phyloP scores from a whole-genome alignment of 2,888 invertebrate genomes.

The Ernsta delagoae region DNA sequence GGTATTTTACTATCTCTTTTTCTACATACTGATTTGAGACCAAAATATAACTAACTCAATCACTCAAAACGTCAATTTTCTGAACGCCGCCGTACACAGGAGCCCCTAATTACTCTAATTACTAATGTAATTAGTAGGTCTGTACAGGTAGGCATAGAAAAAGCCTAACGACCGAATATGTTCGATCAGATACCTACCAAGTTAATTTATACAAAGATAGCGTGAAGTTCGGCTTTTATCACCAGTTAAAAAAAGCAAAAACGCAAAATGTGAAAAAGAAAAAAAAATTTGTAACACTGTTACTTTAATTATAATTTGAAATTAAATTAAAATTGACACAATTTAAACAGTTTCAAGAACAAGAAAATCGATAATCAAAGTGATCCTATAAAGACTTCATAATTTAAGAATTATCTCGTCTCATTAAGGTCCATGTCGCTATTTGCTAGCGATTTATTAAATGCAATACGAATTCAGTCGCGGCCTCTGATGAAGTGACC shows the following conservation, averaged over 20 bases:
- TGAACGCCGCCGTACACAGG: not conserved
- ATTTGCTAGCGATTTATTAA: constrained; percentile 28
- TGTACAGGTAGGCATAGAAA: not conserved
- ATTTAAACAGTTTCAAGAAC: too few relatives aligned
- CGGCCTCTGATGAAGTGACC: constrained; percentile 23
- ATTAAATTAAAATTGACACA: too few relatives aligned
- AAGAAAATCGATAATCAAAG: too few relatives aligned
- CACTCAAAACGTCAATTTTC: constrained; percentile 4
- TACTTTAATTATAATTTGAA: too few relatives aligned
- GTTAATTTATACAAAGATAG: too few relatives aligned
- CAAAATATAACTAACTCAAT: not conserved
- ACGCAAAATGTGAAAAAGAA: too few relatives aligned
- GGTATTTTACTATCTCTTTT: not conserved
- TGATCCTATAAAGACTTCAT: constrained; percentile 7
- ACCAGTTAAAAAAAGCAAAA: too few relatives aligned
- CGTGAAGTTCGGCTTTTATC: too few relatives aligned
- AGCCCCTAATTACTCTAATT: not conserved
- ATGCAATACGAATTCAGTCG: constrained; percentile 24
- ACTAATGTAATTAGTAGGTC: constrained; percentile 1
- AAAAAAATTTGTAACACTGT: too few relatives aligned
- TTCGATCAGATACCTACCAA: not conserved
- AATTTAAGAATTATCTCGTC: constrained; percentile 4
- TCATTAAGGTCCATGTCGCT: constrained; percentile 21
- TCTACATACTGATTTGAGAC: not conserved
- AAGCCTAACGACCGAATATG: not conserved